phyloP scores from a whole-genome alignment of 1,140 invertebrate genomes.

The Acyrthosiphon pisum region DNA sequence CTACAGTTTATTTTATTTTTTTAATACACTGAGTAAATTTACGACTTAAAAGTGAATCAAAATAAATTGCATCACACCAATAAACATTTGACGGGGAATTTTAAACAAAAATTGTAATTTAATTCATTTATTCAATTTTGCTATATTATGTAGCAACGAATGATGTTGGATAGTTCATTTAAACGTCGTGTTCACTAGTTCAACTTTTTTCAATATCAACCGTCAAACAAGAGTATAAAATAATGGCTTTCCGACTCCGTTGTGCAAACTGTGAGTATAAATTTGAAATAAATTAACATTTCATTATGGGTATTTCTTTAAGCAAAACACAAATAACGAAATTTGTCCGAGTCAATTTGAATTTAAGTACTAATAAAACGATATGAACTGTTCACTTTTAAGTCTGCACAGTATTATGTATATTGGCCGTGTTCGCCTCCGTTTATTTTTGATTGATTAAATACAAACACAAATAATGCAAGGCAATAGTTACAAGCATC shows the following conservation, averaged over 20 bases:
- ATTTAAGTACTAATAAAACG: not conserved
- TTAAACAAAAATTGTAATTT: not conserved
- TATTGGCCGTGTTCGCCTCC: not conserved
- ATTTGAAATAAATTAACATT: not conserved
- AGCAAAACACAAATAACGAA: not conserved
- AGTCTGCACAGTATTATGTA: not conserved
- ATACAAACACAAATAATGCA: not conserved
- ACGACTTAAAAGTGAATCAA: not conserved
- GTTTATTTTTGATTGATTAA: not conserved
- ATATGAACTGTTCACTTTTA: not conserved
- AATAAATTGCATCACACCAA: not conserved
- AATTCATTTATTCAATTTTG: not conserved
- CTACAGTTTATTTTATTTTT: not conserved
- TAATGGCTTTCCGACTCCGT: not conserved
- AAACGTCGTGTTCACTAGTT: not conserved
- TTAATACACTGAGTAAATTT: not conserved
- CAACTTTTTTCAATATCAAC: not conserved
- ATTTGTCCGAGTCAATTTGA: not conserved
- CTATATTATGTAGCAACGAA: not conserved
- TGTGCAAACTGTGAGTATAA: not conserved
- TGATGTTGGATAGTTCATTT: not conserved
- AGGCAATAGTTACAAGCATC: not conserved
- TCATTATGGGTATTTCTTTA: not conserved
- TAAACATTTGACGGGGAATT: not conserved
- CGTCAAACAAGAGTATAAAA: not conserved